Base-by-base conservation (phyloP, 2,113 vertebrate species). In the Hypocryptadius cinnamomeus region DNA sequence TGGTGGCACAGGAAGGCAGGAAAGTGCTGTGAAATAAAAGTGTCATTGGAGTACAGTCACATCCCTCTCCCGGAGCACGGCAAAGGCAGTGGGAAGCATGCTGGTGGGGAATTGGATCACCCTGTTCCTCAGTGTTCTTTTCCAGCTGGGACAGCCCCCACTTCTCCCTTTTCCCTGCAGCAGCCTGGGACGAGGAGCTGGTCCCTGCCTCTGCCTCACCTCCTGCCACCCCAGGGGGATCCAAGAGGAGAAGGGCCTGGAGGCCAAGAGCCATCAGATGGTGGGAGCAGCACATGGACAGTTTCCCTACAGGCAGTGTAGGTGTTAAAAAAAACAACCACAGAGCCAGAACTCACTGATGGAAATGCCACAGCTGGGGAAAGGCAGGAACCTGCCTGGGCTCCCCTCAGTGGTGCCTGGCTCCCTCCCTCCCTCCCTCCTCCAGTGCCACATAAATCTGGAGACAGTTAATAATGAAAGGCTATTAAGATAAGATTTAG, bases 401-500 rank as follows among this genome's bases (percentile, higher is more conserved):
- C 54, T 94, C 42, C 15, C 42, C 54, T 13, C 57, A 54, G 63
- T 4, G 27, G 17, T 33, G 60, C 23, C 60, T 80, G 76, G 19
- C 72, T 59, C 8, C 0, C 28, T 59, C 30, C 15, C 28, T 60
- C 21, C 16, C 24, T 57, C 25, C 25, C 18, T 79, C 42, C 68
- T 25, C 25, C 35, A 87, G 56, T 15, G 72, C 78, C 47, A 74
- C 78, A 91, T 90, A 86, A 90, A 93, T 33, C 72, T 88, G 73
- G 44, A 84, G 91, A 78, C 87, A 64, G 72, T 94, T 92, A 78
- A 92, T 80, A 84, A 94, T 91, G 81, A 82, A 80, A 64, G 84
- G 69, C 80, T 60, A 89, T 88, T 89, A 91, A 91, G 87, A 84
- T 87, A 90, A 94, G 90, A 94, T 90, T 94, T 87, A 92, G 86